Base-by-base conservation (phyloP, 2,888 invertebrate genomes). In the Parasteatoda lunata region DNA sequence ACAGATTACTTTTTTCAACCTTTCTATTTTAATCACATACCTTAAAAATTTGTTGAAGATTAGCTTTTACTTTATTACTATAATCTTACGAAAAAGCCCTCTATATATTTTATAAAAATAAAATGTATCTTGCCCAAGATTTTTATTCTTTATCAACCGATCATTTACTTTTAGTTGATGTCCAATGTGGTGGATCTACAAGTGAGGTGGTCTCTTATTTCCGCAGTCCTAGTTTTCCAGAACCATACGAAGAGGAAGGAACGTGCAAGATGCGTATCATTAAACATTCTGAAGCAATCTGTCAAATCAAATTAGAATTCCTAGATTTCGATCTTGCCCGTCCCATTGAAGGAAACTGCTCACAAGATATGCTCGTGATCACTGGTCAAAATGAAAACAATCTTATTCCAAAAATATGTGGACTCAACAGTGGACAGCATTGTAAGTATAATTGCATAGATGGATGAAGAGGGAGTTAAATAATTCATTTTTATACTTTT, bases 311-410 rank as follows among this genome's bases (percentile, higher is more conserved):
- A 48, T 71, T 90, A 48, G 90, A 90, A 48, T 89, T 90, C 59
- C 13, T 89, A n/a, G 88, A 88, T 11, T 89, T 90, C 54, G 89
- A 89, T 52, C 68, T 90, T 11, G 89, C 90, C 52, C 90, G 89
- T 49, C 90, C 90, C 4, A 84, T 87, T 2, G 89, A 89, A 15
- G 90, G 90, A 1, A 90, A 90, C 78, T 90, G 90, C 72, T 89
- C 90, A 7, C 84, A 89, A 59, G 90, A 90, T 69, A 89, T 90
- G 81, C 89, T 90, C 65, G 89, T 90, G 64, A 88, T 90, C 54
- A 88, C 89, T 0, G 90, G 90, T 3, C 90, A 90, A 66, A 89
- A 90, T 13, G 90, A 90, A 68, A 90, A 90, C 64, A 89, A 90
- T 82, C 85, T 89, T 8, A 84, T 90, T 15, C 90, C 90, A 0